Evolutionary conservation across 30 jellyfish, hydroid and myxozoan genomes (phyloP).

Genomic region (Cassiopea andromeda): DNA sequence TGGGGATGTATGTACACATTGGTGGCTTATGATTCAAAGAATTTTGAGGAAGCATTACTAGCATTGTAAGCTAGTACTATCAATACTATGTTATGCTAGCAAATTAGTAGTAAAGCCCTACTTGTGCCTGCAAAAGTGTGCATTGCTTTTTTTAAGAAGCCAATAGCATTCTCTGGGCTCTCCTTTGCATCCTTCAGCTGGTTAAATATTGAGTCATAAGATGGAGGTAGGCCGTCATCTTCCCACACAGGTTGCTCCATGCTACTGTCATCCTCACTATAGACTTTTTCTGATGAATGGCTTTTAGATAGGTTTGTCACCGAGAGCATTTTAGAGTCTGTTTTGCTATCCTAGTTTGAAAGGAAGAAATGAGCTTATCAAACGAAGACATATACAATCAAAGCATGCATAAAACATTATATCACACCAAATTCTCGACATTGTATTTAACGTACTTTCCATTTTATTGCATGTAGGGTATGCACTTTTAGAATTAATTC

Average conservation of each 20-base stretch:
- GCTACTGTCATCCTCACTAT: conserved; percentile 67
- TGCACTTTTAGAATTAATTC: no score
- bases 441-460: no score
- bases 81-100: no score
- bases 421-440: no score
- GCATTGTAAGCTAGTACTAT: no score
- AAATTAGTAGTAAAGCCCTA: conserved; percentile 1
- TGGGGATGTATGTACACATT: no score
- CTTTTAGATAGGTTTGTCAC: conserved; percentile 7
- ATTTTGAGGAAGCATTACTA: no score
- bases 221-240: conserved; percentile 69
- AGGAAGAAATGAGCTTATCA: not conserved
- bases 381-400: no score
- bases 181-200: conserved; percentile 81
- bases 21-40: no score
- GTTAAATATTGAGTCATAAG: conserved; percentile 83
- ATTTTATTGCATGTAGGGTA: no score
- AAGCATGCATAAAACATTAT: no score
- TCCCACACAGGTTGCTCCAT: conserved; percentile 75
- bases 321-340: not conserved
- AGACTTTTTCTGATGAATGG: conserved; percentile 28
- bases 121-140: conserved; percentile 71
- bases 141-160: conserved; percentile 61
- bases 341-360: not conserved
- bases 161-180: conserved; percentile 65